These are phyloP conservation scores for Leguminivora glycinivorella DNA, from an alignment of 1,140 invertebrate genomes.

Conservation along the genomic window DNA sequence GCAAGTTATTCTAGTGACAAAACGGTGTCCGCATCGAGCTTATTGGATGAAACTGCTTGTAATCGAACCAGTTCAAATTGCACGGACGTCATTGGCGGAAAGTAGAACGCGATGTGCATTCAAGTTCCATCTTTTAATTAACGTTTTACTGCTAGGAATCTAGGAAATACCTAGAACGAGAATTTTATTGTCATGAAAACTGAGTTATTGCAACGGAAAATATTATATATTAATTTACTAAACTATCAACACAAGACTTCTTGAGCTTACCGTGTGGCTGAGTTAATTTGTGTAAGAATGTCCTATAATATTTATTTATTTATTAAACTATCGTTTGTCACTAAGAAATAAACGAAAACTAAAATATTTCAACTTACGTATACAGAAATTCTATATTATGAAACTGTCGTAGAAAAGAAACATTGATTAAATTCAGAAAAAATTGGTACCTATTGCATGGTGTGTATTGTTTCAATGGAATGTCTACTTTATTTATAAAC, in stretches of 20 bases:
- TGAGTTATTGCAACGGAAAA: background rate
- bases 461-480: no score
- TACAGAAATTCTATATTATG: no score
- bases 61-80: background rate
- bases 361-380: no score
- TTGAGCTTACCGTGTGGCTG: no score
- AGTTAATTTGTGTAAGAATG: no score
- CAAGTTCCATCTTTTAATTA: slow-evolving; percentile 13
- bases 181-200: background rate
- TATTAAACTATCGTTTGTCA: background rate
- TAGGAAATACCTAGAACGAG: background rate
- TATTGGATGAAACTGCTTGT: background rate
- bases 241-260: no score
- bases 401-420: no score
- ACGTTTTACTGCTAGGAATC: slow-evolving; percentile 2
- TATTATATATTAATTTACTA: background rate
- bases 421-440: no score
- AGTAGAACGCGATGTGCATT: slow-evolving; percentile 4
- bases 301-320: background rate
- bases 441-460: no score
- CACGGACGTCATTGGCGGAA: background rate
- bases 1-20: background rate
- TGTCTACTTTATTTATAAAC: no score
- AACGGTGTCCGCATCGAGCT: background rate
- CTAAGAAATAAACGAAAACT: no score